phyloP scores from a whole-genome alignment of 1,140 invertebrate species.

The Lucilia cuprina region DNA sequence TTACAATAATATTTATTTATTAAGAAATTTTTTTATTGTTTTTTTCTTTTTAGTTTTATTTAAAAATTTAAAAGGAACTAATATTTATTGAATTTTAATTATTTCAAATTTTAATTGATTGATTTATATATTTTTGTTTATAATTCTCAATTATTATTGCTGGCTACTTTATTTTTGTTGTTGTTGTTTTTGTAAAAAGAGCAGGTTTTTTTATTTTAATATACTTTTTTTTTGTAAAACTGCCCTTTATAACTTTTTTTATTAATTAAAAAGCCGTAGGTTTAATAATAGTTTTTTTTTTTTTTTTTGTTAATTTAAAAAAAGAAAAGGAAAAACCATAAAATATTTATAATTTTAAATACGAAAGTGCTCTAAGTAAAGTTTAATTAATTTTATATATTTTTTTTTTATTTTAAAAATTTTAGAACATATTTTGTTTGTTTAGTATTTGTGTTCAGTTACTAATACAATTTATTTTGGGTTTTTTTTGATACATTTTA shows the following conservation, averaged over 20 bases:
- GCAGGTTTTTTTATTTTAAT: not conserved
- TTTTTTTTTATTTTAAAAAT: not conserved
- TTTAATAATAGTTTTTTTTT: not conserved
- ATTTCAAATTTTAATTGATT: not conserved
- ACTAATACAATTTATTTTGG: not conserved
- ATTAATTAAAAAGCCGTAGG: not conserved
- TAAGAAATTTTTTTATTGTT: not conserved
- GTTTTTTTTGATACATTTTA: constrained; percentile 1
- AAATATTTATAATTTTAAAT: constrained; percentile 24
- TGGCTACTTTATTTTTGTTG: not conserved
- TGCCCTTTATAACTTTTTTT: not conserved
- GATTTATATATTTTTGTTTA: not conserved
- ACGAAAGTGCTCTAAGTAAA: constrained; percentile 33
- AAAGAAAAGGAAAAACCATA: not conserved
- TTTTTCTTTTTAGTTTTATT: not conserved
- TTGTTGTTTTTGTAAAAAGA: not conserved
- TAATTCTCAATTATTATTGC: not conserved
- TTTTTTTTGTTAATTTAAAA: not conserved
- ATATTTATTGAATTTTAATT: not conserved
- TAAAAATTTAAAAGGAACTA: constrained; percentile 13
- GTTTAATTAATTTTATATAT: not conserved
- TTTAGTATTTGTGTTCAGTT: not conserved
- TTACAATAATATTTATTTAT: not conserved
- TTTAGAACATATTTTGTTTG: constrained; percentile 32
- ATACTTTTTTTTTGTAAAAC: not conserved